Base-by-base conservation (phyloP, 1,140 invertebrate genomes). In the Nasonia vitripennis region DNA sequence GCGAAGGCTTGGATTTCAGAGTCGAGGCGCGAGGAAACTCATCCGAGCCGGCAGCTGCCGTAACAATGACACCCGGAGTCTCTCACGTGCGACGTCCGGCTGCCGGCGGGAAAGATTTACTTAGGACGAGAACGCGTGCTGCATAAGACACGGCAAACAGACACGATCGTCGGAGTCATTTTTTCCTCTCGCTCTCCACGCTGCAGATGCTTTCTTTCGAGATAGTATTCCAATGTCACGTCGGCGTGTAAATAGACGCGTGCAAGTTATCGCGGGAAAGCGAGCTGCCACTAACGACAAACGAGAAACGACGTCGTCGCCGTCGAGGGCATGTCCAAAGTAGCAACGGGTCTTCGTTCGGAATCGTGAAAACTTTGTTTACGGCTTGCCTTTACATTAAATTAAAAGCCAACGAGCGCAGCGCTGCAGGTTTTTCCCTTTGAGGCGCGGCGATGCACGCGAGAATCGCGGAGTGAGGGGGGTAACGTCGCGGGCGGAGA, bases 281-380 rank as follows among this genome's bases (percentile, higher is more conserved):
- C 37, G 23, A 71, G 23, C 17, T 20, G 74, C 55, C 2, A 62
- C 55, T n/a, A n/a, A n/a, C 4, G 55, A 62, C 17, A 27, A 27
- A 27, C 27, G 27, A 27, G 27, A 62, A 62, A 62, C 55, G 55
- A 62, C 55, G 2, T 62, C 55, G 55, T 62, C 27, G 27, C 27
- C 55, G 17, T 62, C 55, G 55, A 62, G 55, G 20, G 4, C 55
- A 62, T n/a, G 4, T n/a, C 55, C 55, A 62, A 62, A 62, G 55
- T n/a, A 62, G 55, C 55, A n/a, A n/a, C 6, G 5, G 5, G 20
- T 70, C 62, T n/a, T n/a, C 55, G 31, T 14, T 45, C 27, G 31
- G 73, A 85, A 85, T 81, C 84, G 84, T 85, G 81, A 85, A 85
- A 85, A 77, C 34, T 80, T 77, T 68, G 78, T 85, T 85, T 85